Percentiles rank a stretch among this genome's conserved stretches.
These are phyloP conservation scores for Pseudococcus longispinus DNA, from an alignment of 2,888 invertebrate genomes.

Conservation along the genomic window DNA sequence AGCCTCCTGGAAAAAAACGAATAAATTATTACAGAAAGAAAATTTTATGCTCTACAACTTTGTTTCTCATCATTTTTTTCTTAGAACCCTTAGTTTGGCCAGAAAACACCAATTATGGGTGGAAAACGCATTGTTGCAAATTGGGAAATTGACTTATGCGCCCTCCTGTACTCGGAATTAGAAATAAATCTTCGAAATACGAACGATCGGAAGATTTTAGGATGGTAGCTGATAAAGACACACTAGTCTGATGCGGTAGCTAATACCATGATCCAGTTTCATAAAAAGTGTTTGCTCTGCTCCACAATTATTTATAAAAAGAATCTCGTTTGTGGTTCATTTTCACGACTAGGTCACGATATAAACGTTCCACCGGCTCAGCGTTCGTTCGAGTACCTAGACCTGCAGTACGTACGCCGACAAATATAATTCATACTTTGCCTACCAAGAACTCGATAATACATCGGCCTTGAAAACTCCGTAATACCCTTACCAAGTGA, in stretches of 20 bases:
- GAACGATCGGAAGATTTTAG: neutral
- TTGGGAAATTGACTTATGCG: too few relatives aligned
- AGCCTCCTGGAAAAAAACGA: too few relatives aligned
- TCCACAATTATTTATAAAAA: slow-evolving; percentile 30
- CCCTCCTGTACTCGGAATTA: neutral
- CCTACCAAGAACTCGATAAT: slow-evolving; percentile 3
- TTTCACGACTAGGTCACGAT: slow-evolving; percentile 44
- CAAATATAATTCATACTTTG: slow-evolving; percentile 44
- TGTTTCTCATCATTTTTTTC: too few relatives aligned
- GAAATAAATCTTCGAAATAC: neutral
- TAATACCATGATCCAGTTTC: slow-evolving; percentile 31
- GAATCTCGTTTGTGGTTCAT: slow-evolving; percentile 36
- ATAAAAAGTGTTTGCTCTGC: neutral
- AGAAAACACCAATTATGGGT: too few relatives aligned
- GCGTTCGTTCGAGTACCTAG: neutral
- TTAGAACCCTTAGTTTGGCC: too few relatives aligned
- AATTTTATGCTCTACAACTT: too few relatives aligned
- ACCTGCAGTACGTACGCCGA: neutral
- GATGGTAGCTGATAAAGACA: neutral
- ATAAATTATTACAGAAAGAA: too few relatives aligned
- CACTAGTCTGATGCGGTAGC: neutral
- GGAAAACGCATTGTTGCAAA: too few relatives aligned
- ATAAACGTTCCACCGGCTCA: neutral
- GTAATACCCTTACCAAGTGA: slow-evolving; percentile 11
- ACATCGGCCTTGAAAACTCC: neutral